phyloP scores from a whole-genome alignment of 2,888 invertebrate species.

The Meandrusa payeni region DNA sequence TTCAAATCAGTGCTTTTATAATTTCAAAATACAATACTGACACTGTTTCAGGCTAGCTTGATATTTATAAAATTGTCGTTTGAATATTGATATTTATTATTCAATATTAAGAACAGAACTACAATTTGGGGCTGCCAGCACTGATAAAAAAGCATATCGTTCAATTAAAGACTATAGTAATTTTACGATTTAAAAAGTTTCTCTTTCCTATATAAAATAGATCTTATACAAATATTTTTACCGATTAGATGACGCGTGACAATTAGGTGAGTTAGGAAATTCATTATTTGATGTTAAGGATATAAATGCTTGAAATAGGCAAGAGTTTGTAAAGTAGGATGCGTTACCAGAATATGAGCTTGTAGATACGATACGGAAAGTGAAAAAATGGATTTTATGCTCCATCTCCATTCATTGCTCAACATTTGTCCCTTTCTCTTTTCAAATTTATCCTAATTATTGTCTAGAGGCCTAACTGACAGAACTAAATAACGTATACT shows the following conservation, averaged over 20 bases:
- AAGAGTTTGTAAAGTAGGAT: constrained; percentile 56
- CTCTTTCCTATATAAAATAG: constrained; percentile 78
- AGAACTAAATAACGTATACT: constrained; percentile 9
- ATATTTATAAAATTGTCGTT: background rate
- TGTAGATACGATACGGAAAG: constrained; percentile 66
- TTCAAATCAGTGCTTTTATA: constrained; percentile 6
- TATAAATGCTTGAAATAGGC: constrained; percentile 49
- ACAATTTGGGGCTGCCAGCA: constrained; percentile 68
- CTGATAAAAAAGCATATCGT: constrained; percentile 79
- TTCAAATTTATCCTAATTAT: constrained; percentile 21
- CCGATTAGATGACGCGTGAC: constrained; percentile 49
- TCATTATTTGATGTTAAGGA: constrained; percentile 54
- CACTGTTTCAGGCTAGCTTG: background rate
- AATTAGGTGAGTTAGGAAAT: constrained; percentile 49
- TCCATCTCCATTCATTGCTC: constrained; percentile 31
- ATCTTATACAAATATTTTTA: constrained; percentile 73
- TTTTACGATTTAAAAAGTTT: constrained; percentile 70
- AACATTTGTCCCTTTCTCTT: constrained; percentile 26
- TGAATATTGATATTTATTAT: no score
- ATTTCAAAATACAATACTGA: background rate
- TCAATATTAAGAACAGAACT: constrained; percentile 27
- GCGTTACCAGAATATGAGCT: constrained; percentile 63
- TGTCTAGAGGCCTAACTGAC: constrained; percentile 27
- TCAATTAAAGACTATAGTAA: constrained; percentile 75
- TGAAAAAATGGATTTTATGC: constrained; percentile 22